Evolutionary conservation across 2,797 vertebrate genomes (phyloP), one percentile per base, ranked within the genome.

Genomic region (Melanotaenia parkinsoni): DNA sequence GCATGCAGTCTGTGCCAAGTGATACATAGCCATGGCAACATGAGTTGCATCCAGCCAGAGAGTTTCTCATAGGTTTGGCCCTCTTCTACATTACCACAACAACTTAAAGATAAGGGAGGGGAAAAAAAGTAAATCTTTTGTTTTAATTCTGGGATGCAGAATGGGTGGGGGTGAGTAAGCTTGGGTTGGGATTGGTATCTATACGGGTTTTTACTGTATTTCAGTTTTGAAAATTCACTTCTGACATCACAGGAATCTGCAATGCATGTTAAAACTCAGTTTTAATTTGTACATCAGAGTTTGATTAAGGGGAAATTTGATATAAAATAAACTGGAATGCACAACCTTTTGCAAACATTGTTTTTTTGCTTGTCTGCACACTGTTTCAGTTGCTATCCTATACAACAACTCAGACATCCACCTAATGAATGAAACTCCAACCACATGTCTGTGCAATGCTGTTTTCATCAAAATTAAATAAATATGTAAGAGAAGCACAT

Each of bases 281-380:
- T 95, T 95, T 95, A 93, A 95, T 95, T 95, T 95, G 94, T 95
- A 95, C 93, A 93, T 94, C 93, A 92, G 89, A 94, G 94, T 95
- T 95, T 95, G 94, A 95, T 93, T 94, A 94, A 92, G 92, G 94
- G 93, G 93, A 92, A 90, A 92, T 95, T 95, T 95, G 93, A 93
- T 95, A 95, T 93, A 94, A 95, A 95, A 94, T 94, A 94, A 95
- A 95, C 94, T 95, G 95, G 94, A 95, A 95, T 95, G 95, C 94
- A 94, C 92, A 95, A 92, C 79, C 66, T 93, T 92, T 92, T 93
- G 92, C 83, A 91, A 88, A 89, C 57, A 45, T 77, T 81, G 76
- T 81, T 64, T 83, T 83, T 78, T 56, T 77, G 58, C 73, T 35
- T 81, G 47, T 79, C 67, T 68, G 64, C 67, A 43, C 26, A 26